Evolutionary conservation across 2,888 invertebrate genomes (phyloP), one percentile per base, ranked within the genome.

Genomic region (Phyto melanocephala): DNA sequence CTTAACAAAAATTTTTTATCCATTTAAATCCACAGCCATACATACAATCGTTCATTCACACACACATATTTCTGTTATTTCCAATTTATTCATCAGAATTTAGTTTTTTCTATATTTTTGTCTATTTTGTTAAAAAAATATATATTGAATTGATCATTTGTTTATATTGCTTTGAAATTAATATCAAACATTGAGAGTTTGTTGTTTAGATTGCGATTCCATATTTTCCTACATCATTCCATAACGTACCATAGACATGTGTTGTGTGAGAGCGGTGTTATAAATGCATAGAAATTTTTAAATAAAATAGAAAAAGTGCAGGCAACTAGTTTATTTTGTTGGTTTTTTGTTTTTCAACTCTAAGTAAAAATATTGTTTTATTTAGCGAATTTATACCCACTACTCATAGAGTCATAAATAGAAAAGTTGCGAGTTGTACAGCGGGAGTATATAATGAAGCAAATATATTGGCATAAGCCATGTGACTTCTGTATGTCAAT

Each of bases 101-200:
- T 45, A 17, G 7, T 5, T 11, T 42, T 54, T 13, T 37, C 13
- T 6, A 17, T 56, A 17, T 6, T 1, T 47, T 45, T 22, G 35
- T 47, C 11, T 4, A 1, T 15, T 63, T 33, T 17, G 0, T 3
- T 33, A 62, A 17, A n/a, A 24, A 17, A 75, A n/a, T n/a, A n/a
- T n/a, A n/a, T n/a, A n/a, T n/a, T n/a, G 40, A 60, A 60, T 15
- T 22, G 35, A 72, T 62, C 81, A 54, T 81, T 81, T 81, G 60
- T 72, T 77, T 77, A 68, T 77, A 81, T 81, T 81, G 81, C 62
- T 81, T 77, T 68, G 71, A 81, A 81, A 77, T 77, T 77, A 72
- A 81, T 77, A 81, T 67, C 81, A 81, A 81, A 81, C 37, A 77
- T 67, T 72, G 77, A 81, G 62, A 60, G 67, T 60, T 72, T 77